A percentile compares a stretch with the other conserved stretches of the same genome.
These are phyloP conservation scores for Drosophila mauritiana DNA, from an alignment of 1,140 invertebrate species.

Conservation along the genomic window DNA sequence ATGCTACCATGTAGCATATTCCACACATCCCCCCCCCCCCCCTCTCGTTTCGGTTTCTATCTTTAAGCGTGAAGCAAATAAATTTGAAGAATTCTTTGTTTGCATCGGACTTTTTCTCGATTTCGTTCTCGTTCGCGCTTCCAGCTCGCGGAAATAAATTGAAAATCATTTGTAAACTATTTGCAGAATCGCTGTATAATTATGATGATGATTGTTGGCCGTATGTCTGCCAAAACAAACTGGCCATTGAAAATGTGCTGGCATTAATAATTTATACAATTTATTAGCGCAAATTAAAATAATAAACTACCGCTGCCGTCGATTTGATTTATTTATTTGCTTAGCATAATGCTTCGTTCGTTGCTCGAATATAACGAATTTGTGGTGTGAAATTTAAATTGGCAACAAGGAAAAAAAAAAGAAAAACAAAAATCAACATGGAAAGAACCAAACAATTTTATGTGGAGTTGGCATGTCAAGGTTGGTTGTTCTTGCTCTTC, in stretches of 20 bases:
- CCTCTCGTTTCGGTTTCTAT: slow-evolving; percentile 22
- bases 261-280: slow-evolving; percentile 72
- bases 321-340: slow-evolving; percentile 64
- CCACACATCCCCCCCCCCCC: too few relatives aligned
- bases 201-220: slow-evolving; percentile 42
- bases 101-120: slow-evolving; percentile 20
- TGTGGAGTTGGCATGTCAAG: slow-evolving; percentile 56
- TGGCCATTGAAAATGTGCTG: slow-evolving; percentile 39
- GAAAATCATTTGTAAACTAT: slow-evolving; percentile 71
- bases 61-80: slow-evolving; percentile 58
- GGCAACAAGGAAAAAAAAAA: slow-evolving; percentile 14
- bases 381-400: slow-evolving; percentile 29
- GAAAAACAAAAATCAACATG: not conserved
- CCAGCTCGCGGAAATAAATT: slow-evolving; percentile 25
- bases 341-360: slow-evolving; percentile 22
- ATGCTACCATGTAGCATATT: slow-evolving; percentile 61
- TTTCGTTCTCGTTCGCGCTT: slow-evolving; percentile 13
- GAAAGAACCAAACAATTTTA: slow-evolving; percentile 25
- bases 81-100: slow-evolving; percentile 72
- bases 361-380: slow-evolving; percentile 4
- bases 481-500: slow-evolving; percentile 34
- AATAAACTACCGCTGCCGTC: slow-evolving; percentile 38
- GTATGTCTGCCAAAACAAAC: slow-evolving; percentile 63
- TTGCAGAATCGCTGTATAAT: slow-evolving; percentile 39
- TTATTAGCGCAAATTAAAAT: slow-evolving; percentile 65